Percentiles rank a stretch among this genome's conserved stretches.
phyloP scores from a whole-genome alignment of 2,888 invertebrate species.

The Muscina levida region DNA sequence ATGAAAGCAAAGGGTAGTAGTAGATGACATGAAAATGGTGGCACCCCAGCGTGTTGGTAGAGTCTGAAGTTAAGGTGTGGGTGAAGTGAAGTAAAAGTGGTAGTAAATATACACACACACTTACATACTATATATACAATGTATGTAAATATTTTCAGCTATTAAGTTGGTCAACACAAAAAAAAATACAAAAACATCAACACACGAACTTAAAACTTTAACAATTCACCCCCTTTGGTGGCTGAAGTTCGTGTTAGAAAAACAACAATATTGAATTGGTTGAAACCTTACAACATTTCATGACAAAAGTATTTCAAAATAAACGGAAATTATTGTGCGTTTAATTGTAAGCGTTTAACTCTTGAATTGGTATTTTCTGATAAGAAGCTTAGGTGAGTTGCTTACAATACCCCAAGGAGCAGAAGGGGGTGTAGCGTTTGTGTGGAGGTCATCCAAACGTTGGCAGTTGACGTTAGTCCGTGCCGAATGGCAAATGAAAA shows the following conservation, averaged over 20 bases:
- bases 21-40: slow-evolving; percentile 28
- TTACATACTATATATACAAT: slow-evolving; percentile 16
- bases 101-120: background rate
- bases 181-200: background rate
- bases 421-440: background rate
- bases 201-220: slow-evolving; percentile 8
- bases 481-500: slow-evolving; percentile 26
- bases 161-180: slow-evolving; percentile 3
- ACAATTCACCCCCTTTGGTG: too few relatives aligned
- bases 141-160: slow-evolving; percentile 37
- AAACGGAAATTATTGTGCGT: slow-evolving; percentile 62
- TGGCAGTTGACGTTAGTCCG: background rate
- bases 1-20: slow-evolving; percentile 48
- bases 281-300: slow-evolving; percentile 28
- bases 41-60: slow-evolving; percentile 28
- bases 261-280: slow-evolving; percentile 23
- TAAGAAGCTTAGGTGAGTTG: slow-evolving; percentile 21
- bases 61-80: slow-evolving; percentile 8
- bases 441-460: background rate
- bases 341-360: slow-evolving; percentile 69
- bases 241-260: too few relatives aligned
- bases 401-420: background rate
- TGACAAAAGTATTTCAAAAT: slow-evolving; percentile 22
- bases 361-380: slow-evolving; percentile 59
- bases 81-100: slow-evolving; percentile 39